Evolutionary conservation across 2,888 invertebrate species (phyloP).

Genomic region (Dermolepida albohirtum): DNA sequence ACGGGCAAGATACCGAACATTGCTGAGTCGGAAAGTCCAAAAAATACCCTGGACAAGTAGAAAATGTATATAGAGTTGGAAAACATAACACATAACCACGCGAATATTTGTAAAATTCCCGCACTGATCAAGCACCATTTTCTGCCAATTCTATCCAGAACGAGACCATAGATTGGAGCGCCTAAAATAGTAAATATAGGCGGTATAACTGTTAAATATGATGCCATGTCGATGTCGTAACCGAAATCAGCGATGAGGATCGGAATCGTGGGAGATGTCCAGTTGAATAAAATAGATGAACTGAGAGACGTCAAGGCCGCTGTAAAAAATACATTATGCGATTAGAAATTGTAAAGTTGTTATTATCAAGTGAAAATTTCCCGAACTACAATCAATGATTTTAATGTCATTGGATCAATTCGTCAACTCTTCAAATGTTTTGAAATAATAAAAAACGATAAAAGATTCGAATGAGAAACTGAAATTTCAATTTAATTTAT

Average conservation of each 20-base stretch:
- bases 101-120: slow-evolving; percentile 49
- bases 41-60: slow-evolving; percentile 51
- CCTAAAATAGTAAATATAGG: slow-evolving; percentile 28
- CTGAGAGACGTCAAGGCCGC: slow-evolving; percentile 36
- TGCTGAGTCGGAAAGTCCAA: slow-evolving; percentile 54
- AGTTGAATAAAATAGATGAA: slow-evolving; percentile 44
- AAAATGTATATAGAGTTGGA: slow-evolving; percentile 51
- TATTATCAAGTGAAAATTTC: too few species aligned
- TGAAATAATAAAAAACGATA: too few species aligned
- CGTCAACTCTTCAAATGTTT: too few species aligned
- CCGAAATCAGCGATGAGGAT: slow-evolving; percentile 43
- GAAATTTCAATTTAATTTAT: too few species aligned
- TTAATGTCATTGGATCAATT: too few species aligned
- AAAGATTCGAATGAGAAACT: too few species aligned
- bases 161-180: slow-evolving; percentile 34
- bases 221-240: slow-evolving; percentile 43
- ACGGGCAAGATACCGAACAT: slow-evolving; percentile 51
- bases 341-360: too few species aligned
- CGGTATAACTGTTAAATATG: slow-evolving; percentile 41
- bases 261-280: slow-evolving; percentile 51
- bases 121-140: slow-evolving; percentile 47
- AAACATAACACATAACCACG: slow-evolving; percentile 49
- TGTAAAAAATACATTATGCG: slow-evolving; percentile 14
- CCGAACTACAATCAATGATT: too few species aligned
- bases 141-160: slow-evolving; percentile 45